These are phyloP conservation scores for Podargus strigoides DNA, from an alignment of 2,797 vertebrate species.

Conservation along the genomic window DNA sequence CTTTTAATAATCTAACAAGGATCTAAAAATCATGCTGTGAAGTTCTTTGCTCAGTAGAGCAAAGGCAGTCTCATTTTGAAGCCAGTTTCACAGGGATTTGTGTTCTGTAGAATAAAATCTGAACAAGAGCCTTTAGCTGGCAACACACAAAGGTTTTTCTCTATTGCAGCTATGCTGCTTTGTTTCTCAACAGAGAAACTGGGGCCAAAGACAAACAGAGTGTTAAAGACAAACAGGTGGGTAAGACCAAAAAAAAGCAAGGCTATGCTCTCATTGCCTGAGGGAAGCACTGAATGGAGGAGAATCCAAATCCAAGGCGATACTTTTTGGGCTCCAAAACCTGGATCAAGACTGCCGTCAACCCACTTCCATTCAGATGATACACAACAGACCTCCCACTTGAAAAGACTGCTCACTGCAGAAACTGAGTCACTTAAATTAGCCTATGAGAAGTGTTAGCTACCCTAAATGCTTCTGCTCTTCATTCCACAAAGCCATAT, in stretches of 20 bases:
- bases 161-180: neutral
- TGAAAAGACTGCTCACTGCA: neutral
- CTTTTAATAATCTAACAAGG: neutral
- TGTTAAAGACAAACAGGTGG: conserved; percentile 11
- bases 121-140: neutral
- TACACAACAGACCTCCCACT: neutral
- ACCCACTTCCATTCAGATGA: neutral
- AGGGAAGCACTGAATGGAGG: neutral
- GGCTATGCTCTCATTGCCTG: neutral
- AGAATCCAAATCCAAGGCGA: neutral
- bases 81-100: neutral
- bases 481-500: neutral
- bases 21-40: neutral
- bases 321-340: neutral
- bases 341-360: neutral
- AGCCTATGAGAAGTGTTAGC: neutral
- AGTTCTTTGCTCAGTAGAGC: neutral
- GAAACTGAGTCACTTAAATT: neutral
- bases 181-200: neutral
- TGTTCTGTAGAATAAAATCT: neutral
- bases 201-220: neutral
- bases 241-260: neutral
- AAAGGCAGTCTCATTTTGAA: neutral
- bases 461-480: neutral
- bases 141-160: neutral